A percentile compares a stretch with the other conserved stretches of the same genome.
Conservation (phyloP, 2,113 vertebrate species). For the Rana temporaria region DNA sequence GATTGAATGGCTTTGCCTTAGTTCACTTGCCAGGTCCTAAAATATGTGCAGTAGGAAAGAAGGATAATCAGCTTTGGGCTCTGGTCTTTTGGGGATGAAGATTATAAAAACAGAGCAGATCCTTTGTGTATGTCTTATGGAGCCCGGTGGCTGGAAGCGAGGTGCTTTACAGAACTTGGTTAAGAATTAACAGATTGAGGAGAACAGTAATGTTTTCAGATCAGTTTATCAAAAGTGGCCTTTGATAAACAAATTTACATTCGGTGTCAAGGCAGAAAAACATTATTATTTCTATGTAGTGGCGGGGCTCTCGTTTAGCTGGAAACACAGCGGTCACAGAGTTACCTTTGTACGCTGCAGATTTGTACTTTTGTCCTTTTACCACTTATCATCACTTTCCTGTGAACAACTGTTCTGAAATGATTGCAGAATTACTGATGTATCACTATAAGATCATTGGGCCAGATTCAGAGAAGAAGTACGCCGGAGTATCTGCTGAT, state of each 20-base stretch:
- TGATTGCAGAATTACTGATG: no score
- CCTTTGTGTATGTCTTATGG: constrained; percentile 42
- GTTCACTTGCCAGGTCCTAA: constrained; percentile 19
- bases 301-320: background rate
- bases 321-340: background rate
- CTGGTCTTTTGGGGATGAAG: constrained; percentile 39
- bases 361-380: no score
- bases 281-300: background rate
- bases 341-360: constrained; percentile 14
- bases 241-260: constrained; percentile 7
- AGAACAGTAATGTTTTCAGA: constrained; percentile 33
- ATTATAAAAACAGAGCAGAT: constrained; percentile 46
- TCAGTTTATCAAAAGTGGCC: constrained; percentile 37
- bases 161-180: constrained; percentile 21
- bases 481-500: no score
- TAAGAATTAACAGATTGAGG: constrained; percentile 39
- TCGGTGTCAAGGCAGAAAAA: background rate
- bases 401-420: no score
- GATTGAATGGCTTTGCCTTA: background rate
- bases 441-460: no score
- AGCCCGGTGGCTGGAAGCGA: constrained; percentile 13
- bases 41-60: constrained; percentile 23
- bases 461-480: no score
- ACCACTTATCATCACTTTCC: no score
- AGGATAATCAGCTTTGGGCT: constrained; percentile 32